These are phyloP conservation scores for Paedocypris micromegethes DNA, from an alignment of 2,797 vertebrate genomes.

Conservation along the genomic window DNA sequence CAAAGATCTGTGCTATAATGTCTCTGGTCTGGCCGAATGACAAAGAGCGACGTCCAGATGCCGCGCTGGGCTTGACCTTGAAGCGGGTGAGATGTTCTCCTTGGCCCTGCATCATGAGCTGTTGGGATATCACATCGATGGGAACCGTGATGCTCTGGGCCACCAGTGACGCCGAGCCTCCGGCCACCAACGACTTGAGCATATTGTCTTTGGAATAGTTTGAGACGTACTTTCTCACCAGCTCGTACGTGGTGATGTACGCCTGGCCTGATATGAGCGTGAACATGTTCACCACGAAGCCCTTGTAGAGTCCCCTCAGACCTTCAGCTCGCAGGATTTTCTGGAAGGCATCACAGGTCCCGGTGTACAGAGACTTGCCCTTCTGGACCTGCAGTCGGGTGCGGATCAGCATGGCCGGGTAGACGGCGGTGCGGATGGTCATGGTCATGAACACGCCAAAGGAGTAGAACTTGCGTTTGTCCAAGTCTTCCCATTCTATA, in stretches of 20 bases:
- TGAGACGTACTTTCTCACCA: conserved; percentile 88
- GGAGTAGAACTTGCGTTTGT: conserved; percentile 95
- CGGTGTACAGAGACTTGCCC: conserved; percentile 85
- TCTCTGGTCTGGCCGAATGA: conserved; percentile 87
- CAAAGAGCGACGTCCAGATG: conserved; percentile 49
- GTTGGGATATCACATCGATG: conserved; percentile 91
- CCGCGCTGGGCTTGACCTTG: conserved; percentile 53
- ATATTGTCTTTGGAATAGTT: conserved; percentile 85
- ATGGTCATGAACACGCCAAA: conserved; percentile 94
- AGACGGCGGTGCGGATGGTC: conserved; percentile 90
- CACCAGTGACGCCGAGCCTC: conserved; percentile 87
- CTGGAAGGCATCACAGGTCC: conserved; percentile 88
- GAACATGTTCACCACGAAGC: conserved; percentile 94
- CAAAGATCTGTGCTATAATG: conserved; percentile 87
- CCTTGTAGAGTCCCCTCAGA: conserved; percentile 80
- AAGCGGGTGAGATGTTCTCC: conserved; percentile 85
- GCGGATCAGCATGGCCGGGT: conserved; percentile 93
- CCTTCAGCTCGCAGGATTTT: conserved; percentile 88
- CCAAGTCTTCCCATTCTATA: conserved; percentile 98
- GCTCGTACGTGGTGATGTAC: conserved; percentile 95
- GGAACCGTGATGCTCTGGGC: conserved; percentile 97
- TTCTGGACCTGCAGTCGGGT: conserved; percentile 91
- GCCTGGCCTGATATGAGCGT: conserved; percentile 95
- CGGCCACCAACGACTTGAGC: conserved; percentile 88
- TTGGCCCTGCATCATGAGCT: conserved; percentile 95